Evolutionary conservation across 2,888 invertebrate species (phyloP), one percentile per base, ranked within the genome.

Genomic region (Orchesella flavescens): DNA sequence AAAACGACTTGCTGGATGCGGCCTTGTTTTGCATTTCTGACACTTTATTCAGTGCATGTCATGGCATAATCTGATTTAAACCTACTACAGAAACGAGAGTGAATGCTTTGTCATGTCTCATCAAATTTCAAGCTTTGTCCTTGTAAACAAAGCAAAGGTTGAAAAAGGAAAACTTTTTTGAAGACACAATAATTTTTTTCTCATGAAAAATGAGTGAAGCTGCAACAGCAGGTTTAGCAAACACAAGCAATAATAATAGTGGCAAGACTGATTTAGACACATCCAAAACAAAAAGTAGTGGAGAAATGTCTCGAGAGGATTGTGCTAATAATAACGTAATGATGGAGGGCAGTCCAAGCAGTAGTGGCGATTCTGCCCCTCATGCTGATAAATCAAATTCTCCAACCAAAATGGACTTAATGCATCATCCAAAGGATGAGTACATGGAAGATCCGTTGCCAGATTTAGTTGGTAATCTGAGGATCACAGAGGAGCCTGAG

Each of bases 381-480:
- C 73, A 57, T 68, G 78, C 69, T 43, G 78, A 46, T 10, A 63
- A 71, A 55, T 79, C 71, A 24, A 66, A 66, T 55, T 80, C 80
- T 55, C 80, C 80, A 21, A 69, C 80, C 43, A 80, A 80, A 66
- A 73, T 80, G 80, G 69, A 24, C 2, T 69, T 53, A 53, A 12
- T 69, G 53, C 69, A 53, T 15, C 72, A 76, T 55, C 72, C 80
- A 49, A 85, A 86, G 57, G 88, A 88, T 74, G 88, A 88, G 71
- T 88, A 88, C 81, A 49, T 87, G 44, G 88, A 88, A 21, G 88
- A 88, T 82, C 88, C 88, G 4, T 73, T 88, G 19, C 88, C 88
- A 12, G 88, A 88, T 83, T 83, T 88, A 13, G 88, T 88, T n/a
- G 88, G 88, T 0, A 87, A 83, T 77, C 74, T 88, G 71, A 84